phyloP scores from a whole-genome alignment of 2,888 invertebrate species.

The Alcis repandata region DNA sequence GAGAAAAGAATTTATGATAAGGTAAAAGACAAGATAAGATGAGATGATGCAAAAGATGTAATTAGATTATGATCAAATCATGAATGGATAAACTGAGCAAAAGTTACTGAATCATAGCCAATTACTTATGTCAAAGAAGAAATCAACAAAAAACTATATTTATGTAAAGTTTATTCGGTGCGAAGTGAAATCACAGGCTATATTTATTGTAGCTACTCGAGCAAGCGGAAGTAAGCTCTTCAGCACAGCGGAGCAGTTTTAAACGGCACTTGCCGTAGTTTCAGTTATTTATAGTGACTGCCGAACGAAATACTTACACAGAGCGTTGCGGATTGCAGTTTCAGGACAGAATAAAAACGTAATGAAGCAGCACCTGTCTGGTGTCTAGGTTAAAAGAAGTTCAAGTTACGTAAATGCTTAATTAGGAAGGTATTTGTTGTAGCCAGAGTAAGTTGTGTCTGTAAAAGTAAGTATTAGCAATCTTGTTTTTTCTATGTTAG shows the following conservation, averaged over 20 bases:
- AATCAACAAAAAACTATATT: slow-evolving; percentile 41
- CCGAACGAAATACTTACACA: slow-evolving; percentile 52
- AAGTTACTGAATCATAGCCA: too few relatives aligned
- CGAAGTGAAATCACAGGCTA: slow-evolving; percentile 58
- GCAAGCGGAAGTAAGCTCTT: slow-evolving; percentile 66
- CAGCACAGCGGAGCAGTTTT: slow-evolving; percentile 60
- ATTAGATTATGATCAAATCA: too few relatives aligned
- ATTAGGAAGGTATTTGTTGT: neutral
- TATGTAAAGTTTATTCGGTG: slow-evolving; percentile 52
- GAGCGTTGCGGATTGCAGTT: slow-evolving; percentile 45
- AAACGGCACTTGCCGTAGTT: slow-evolving; percentile 58
- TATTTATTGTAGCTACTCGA: slow-evolving; percentile 67
- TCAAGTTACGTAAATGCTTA: neutral
- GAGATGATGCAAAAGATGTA: too few relatives aligned
- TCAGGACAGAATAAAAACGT: slow-evolving; percentile 30
- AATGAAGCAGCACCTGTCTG: slow-evolving; percentile 23
- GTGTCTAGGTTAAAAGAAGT: slow-evolving; percentile 1
- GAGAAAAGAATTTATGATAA: too few relatives aligned
- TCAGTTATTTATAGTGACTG: slow-evolving; percentile 57
- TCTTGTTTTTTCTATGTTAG: too few relatives aligned
- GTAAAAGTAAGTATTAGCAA: too few relatives aligned
- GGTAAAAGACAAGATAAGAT: too few relatives aligned
- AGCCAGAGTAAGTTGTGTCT: too few relatives aligned
- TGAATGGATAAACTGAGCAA: too few relatives aligned
- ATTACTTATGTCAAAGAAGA: neutral